Percentiles rank a stretch among this genome's conserved stretches.
These are phyloP conservation scores for Lagopus muta DNA, from an alignment of 2,113 vertebrate species.

Conservation along the genomic window DNA sequence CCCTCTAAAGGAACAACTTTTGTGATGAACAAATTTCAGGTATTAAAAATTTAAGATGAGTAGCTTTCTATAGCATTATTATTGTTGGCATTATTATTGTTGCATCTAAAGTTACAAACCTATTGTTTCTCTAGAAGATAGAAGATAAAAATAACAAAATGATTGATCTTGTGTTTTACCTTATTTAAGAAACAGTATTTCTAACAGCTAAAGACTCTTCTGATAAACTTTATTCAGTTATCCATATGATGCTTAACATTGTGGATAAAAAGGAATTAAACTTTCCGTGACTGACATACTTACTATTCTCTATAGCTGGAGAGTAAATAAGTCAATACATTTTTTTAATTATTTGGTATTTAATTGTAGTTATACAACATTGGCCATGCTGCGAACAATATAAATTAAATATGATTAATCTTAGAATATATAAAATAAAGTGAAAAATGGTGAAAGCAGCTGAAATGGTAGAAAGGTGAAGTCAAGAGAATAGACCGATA, in stretches of 20 bases:
- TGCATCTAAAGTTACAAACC: constrained; percentile 4
- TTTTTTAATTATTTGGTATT: neutral
- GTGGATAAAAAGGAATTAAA: neutral
- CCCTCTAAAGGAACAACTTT: neutral
- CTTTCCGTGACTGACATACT: neutral
- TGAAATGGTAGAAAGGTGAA: neutral
- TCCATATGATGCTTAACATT: neutral
- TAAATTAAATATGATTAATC: neutral
- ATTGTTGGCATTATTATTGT: neutral
- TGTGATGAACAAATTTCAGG: neutral
- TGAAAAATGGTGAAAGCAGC: neutral
- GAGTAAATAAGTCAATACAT: neutral
- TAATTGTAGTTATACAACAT: neutral
- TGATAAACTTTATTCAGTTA: neutral
- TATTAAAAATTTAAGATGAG: neutral
- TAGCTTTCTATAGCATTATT: neutral
- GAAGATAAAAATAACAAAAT: neutral
- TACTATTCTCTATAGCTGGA: neutral
- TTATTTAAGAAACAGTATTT: neutral
- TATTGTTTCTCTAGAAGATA: neutral
- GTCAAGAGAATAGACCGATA: neutral
- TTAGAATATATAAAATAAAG: neutral
- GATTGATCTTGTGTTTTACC: neutral
- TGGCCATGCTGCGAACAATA: neutral
- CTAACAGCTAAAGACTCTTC: neutral